Percentiles rank a stretch among this genome's conserved stretches.
Conservation (phyloP, 2,888 invertebrate genomes). For the Dendrolimus houi region DNA sequence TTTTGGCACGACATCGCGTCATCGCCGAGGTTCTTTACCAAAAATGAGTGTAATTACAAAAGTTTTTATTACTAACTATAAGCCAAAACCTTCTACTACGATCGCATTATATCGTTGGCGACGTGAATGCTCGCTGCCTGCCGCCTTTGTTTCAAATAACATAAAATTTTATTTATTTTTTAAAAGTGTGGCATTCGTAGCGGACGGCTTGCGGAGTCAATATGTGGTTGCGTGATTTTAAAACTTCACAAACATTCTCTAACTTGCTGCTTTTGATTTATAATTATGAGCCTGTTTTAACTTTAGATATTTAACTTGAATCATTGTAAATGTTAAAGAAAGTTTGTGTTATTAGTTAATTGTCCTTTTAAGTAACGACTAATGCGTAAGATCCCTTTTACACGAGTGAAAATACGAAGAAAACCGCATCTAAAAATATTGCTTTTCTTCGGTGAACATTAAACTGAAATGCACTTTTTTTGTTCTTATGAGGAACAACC, state of each 20-base stretch:
- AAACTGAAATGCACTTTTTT: too few species aligned
- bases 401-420: too few species aligned
- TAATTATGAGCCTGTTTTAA: too few species aligned
- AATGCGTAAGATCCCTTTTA: too few species aligned
- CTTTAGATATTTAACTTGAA: too few species aligned
- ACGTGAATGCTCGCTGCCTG: slow-evolving; percentile 23
- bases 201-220: slow-evolving; percentile 1
- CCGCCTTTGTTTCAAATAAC: slow-evolving; percentile 30
- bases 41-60: slow-evolving; percentile 73
- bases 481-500: too few species aligned
- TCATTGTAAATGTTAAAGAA: too few species aligned
- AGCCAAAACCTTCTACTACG: slow-evolving; percentile 60
- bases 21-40: slow-evolving; percentile 55
- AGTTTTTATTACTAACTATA: slow-evolving; percentile 70
- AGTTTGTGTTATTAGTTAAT: too few species aligned
- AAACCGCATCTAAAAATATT: too few species aligned
- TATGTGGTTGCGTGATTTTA: not conserved
- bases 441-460: too few species aligned
- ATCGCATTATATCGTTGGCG: slow-evolving; percentile 36
- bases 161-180: slow-evolving; percentile 25
- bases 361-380: too few species aligned
- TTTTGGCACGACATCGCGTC: slow-evolving; percentile 72
- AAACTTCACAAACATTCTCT: not conserved
- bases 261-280: not conserved
- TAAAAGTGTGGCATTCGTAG: slow-evolving; percentile 1